Percentiles rank a stretch among this genome's conserved stretches.
phyloP scores from a whole-genome alignment of 2,888 invertebrate genomes.

The Dendrolimus pini region DNA sequence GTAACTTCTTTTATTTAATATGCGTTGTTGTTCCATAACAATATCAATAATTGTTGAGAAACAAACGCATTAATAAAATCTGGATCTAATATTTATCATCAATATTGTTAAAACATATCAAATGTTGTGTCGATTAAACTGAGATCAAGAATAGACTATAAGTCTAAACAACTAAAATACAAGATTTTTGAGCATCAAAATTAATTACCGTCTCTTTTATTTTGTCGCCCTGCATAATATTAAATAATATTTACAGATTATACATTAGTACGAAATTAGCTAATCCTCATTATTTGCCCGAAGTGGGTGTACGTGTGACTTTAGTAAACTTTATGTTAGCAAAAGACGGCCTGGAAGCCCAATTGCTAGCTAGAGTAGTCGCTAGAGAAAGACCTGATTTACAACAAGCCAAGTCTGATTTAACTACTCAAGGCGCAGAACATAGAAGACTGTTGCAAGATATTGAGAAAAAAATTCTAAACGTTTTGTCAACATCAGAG shows the following conservation, averaged over 20 bases:
- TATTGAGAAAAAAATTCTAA: conserved; percentile 93
- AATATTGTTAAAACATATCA: no score
- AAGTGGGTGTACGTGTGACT: conserved; percentile 94
- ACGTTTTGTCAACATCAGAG: conserved; percentile 66
- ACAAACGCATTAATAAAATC: no score
- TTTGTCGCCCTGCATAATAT: not conserved
- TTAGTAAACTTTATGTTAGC: conserved; percentile 96
- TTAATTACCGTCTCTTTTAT: no score
- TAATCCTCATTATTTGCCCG: conserved; percentile 96
- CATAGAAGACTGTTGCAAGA: conserved; percentile 89
- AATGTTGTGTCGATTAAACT: no score
- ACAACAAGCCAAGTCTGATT: conserved; percentile 91
- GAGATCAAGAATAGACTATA: no score
- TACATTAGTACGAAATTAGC: conserved; percentile 95
- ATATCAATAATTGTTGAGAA: no score
- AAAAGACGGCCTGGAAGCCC: conserved; percentile 90
- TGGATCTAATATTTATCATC: no score
- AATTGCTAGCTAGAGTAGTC: conserved; percentile 92
- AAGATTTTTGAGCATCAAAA: no score
- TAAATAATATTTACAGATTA: conserved; percentile 70
- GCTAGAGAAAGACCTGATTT: conserved; percentile 94
- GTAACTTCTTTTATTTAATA: no score
- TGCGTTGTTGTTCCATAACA: no score
- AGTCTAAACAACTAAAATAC: no score
- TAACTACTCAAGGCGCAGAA: conserved; percentile 92